Conservation (phyloP, 2,113 vertebrate species). For the Anser cygnoides region DNA sequence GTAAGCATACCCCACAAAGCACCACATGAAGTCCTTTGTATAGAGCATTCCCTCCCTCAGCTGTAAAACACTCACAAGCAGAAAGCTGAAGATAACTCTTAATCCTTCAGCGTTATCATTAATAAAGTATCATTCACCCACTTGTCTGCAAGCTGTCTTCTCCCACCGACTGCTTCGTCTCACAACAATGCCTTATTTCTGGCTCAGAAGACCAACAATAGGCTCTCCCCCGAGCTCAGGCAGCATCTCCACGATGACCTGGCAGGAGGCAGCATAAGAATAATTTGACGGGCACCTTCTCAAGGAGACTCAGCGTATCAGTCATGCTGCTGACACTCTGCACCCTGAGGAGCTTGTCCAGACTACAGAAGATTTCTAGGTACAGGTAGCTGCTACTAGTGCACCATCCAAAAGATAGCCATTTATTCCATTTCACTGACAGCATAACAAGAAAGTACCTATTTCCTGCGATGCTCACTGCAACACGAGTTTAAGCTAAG, state of each 20-base stretch:
- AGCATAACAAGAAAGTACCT: neutral
- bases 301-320: conserved; percentile 64
- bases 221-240: conserved; percentile 65
- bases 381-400: neutral
- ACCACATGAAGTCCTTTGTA: neutral
- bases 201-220: conserved; percentile 55
- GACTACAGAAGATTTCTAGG: neutral
- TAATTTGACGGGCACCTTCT: conserved; percentile 59
- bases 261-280: conserved; percentile 71
- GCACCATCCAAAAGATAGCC: neutral
- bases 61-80: neutral
- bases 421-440: neutral
- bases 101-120: conserved; percentile 24
- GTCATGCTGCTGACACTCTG: conserved; percentile 55
- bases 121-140: conserved; percentile 54
- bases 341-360: neutral
- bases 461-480: neutral
- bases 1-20: neutral
- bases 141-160: conserved; percentile 58
- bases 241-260: conserved; percentile 37
- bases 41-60: neutral
- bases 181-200: conserved; percentile 41
- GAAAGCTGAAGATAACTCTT: neutral
- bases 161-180: conserved; percentile 18
- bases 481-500: rapidly evolving